Conservation (phyloP, 2,797 vertebrate species). For the Anas georgica region DNA sequence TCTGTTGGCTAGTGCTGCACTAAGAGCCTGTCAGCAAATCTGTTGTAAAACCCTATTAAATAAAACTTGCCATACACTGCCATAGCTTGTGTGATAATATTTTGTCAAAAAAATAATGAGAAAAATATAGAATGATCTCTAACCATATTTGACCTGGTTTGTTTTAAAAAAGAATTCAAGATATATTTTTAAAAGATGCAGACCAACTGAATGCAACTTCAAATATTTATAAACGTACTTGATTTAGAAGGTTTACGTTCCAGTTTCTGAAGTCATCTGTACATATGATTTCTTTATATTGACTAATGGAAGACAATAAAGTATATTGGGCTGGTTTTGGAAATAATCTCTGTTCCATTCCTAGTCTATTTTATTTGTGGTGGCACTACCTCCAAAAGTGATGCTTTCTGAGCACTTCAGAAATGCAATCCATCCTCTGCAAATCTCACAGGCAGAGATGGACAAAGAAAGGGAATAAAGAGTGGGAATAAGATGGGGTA, state of each 20-base stretch:
- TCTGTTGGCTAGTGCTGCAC: constrained; percentile 41
- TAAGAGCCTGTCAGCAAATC: constrained; percentile 51
- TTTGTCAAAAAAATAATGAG: neutral
- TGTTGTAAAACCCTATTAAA: constrained; percentile 11
- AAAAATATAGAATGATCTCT: neutral
- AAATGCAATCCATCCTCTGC: neutral
- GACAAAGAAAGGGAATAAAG: neutral
- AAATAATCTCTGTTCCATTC: neutral
- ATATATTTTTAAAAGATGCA: neutral
- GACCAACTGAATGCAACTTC: neutral
- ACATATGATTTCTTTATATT: neutral
- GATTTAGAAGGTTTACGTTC: neutral
- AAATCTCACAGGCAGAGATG: neutral
- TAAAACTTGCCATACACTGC: neutral
- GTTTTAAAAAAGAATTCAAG: neutral
- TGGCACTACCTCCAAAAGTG: neutral
- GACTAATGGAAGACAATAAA: neutral
- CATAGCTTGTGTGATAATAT: neutral
- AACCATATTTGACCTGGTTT: neutral
- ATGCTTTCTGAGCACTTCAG: neutral
- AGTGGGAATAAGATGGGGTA: neutral
- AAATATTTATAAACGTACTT: neutral
- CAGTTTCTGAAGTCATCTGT: neutral
- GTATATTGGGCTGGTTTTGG: neutral
- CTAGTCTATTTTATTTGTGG: neutral